Conservation (phyloP, 1,140 invertebrate species). For the Vollenhovia emeryi region DNA sequence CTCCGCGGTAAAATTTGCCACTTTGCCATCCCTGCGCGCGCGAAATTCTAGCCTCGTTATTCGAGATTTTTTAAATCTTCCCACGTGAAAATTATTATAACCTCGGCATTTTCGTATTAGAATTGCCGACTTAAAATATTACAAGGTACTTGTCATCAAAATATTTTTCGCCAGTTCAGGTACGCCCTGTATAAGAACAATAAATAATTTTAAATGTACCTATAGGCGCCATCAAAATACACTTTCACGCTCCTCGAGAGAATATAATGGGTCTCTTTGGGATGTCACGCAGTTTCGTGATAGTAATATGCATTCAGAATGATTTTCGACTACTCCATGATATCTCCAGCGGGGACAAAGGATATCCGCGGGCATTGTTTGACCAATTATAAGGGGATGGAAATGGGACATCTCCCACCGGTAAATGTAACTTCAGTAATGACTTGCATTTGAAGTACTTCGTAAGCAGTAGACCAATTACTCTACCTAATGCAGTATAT, state of each 20-base stretch:
- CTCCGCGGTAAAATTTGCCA: too few species aligned
- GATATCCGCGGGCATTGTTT: slow-evolving; percentile 54
- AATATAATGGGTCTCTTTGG: slow-evolving; percentile 19
- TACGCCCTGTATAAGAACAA: neutral
- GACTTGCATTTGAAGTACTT: slow-evolving; percentile 59
- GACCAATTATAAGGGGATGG: slow-evolving; percentile 66
- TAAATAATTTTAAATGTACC: too few species aligned
- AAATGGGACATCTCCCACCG: slow-evolving; percentile 55
- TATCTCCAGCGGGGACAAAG: slow-evolving; percentile 46
- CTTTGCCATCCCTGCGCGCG: too few species aligned
- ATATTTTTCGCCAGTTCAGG: too few species aligned
- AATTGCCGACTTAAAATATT: too few species aligned
- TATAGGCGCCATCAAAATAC: neutral
- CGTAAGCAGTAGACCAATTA: slow-evolving; percentile 60
- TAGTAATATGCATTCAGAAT: neutral
- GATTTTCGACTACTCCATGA: slow-evolving; percentile 36
- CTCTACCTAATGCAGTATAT: slow-evolving; percentile 16
- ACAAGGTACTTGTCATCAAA: too few species aligned
- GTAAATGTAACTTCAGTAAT: slow-evolving; percentile 59
- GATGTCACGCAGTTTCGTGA: neutral
- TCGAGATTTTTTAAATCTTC: too few species aligned
- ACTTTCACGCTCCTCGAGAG: neutral
- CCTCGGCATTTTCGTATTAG: too few species aligned
- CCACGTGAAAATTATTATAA: too few species aligned
- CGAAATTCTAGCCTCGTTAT: too few species aligned